phyloP scores from a whole-genome alignment of 2,797 vertebrate genomes.

The Alcedo atthis region DNA sequence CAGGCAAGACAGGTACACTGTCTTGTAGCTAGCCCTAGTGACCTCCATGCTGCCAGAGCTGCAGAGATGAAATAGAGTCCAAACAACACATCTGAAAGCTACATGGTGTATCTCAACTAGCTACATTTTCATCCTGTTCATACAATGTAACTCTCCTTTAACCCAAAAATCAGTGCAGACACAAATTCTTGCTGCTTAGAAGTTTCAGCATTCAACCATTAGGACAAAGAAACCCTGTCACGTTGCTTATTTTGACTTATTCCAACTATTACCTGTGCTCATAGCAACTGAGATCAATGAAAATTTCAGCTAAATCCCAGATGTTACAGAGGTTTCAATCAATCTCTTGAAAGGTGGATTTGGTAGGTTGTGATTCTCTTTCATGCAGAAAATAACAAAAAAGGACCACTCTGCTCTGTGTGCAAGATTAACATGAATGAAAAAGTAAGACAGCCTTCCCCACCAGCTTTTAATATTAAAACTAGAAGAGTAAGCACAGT shows the following conservation, averaged over 20 bases:
- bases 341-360: background rate
- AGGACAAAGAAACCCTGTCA: background rate
- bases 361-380: background rate
- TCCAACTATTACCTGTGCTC: background rate
- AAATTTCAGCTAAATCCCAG: background rate
- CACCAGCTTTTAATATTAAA: slow-evolving; percentile 7
- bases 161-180: background rate
- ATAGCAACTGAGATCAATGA: background rate
- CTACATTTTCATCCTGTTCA: background rate
- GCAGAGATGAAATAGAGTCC: rapidly evolving
- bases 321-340: background rate
- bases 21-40: background rate
- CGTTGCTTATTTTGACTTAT: background rate
- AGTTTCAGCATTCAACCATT: background rate
- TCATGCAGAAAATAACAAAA: background rate
- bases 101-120: background rate
- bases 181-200: background rate
- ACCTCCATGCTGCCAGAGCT: background rate
- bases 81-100: background rate
- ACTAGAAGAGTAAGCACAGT: slow-evolving; percentile 25
- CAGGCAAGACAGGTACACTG: background rate
- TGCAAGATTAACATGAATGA: background rate
- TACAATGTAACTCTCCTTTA: background rate
- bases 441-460: background rate
- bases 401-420: background rate